A percentile compares a stretch with the other conserved stretches of the same genome.
Conservation (phyloP, 2,797 vertebrate species). For the Muraenolepis orangiensis region DNA sequence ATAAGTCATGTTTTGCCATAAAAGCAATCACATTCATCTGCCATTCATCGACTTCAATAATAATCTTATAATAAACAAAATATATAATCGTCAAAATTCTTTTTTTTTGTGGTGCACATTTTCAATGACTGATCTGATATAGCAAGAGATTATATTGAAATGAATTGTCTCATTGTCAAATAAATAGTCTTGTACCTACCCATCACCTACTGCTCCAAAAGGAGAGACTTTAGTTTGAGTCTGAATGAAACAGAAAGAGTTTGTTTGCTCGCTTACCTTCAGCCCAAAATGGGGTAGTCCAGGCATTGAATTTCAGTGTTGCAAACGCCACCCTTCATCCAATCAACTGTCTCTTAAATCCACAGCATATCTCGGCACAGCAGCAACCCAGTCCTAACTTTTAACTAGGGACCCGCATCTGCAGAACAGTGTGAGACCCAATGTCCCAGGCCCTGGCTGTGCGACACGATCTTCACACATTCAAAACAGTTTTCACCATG, state of each 20-base stretch:
- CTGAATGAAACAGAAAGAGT: conserved; percentile 30
- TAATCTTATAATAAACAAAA: neutral
- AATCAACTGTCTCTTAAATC: conserved; percentile 45
- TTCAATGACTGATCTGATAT: neutral
- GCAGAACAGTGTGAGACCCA: conserved; percentile 26
- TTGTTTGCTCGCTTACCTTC: conserved; percentile 65
- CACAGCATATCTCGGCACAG: conserved; percentile 32
- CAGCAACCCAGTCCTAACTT: conserved; percentile 13
- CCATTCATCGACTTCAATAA: neutral
- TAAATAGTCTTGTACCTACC: neutral
- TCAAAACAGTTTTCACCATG: conserved; percentile 40
- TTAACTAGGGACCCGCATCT: conserved; percentile 31
- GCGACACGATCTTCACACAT: conserved; percentile 40
- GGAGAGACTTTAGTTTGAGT: conserved; percentile 23
- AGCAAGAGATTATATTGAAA: conserved; percentile 3
- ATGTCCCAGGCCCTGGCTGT: conserved; percentile 33
- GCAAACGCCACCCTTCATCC: conserved; percentile 48
- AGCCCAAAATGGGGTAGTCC: conserved; percentile 55
- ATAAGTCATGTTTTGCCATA: neutral
- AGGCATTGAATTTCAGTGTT: conserved; percentile 49
- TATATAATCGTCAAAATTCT: too few relatives aligned
- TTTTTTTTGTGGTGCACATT: neutral
- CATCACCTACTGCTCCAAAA: conserved; percentile 26
- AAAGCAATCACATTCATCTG: neutral
- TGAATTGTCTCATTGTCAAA: too few relatives aligned